Evolutionary conservation across 2,888 invertebrate genomes (phyloP).

Genomic region (Omphaloscelis lunosa): DNA sequence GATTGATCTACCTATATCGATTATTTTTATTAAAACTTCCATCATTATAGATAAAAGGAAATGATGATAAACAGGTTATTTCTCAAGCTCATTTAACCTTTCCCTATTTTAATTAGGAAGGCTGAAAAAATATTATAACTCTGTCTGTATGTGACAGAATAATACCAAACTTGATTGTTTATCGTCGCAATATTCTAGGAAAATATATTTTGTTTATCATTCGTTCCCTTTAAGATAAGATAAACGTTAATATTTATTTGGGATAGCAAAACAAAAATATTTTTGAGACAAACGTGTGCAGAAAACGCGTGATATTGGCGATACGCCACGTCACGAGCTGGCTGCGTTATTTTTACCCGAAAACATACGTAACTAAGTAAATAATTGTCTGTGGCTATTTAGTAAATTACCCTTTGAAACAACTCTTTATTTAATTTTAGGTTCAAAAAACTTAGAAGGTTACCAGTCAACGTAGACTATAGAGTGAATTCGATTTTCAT

Average conservation of each 20-base stretch:
- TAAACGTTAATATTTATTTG: constrained; percentile 51
- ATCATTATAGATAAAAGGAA: constrained; percentile 9
- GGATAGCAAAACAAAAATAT: constrained; percentile 56
- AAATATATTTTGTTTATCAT: constrained; percentile 35
- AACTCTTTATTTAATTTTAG: neutral
- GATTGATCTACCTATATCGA: neutral
- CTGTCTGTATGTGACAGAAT: neutral
- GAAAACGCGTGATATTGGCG: constrained; percentile 59
- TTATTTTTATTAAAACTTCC: neutral
- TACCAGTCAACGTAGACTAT: neutral
- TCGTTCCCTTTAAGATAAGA: constrained; percentile 50
- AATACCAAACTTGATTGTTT: neutral
- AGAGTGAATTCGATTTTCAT: neutral
- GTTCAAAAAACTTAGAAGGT: neutral
- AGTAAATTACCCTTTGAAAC: constrained; percentile 1
- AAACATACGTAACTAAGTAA: constrained; percentile 29
- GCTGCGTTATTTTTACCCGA: constrained; percentile 54
- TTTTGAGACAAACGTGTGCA: constrained; percentile 37
- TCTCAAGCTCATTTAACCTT: neutral
- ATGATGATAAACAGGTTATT: neutral
- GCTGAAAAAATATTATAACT: constrained; percentile 29
- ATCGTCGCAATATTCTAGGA: constrained; percentile 1
- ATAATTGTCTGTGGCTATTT: constrained; percentile 41
- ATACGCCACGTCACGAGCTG: constrained; percentile 64
- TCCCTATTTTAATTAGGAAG: neutral